These are phyloP conservation scores for Protaetia brevitarsis DNA, from an alignment of 1,140 invertebrate species.

Conservation along the genomic window DNA sequence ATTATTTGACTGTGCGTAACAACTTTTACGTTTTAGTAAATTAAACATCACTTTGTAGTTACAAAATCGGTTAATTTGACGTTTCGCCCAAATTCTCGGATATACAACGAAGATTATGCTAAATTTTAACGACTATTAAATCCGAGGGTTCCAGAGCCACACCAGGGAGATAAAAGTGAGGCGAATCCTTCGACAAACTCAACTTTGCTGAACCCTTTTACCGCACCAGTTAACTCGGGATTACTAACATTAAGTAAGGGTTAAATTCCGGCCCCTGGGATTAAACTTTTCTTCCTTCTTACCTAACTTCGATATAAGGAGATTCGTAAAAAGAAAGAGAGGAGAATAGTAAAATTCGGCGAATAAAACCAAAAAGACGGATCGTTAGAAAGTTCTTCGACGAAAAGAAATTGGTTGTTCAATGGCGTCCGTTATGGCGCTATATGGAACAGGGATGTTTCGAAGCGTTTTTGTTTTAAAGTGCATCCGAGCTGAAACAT, in stretches of 20 bases:
- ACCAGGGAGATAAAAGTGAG: background rate
- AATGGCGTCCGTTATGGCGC: background rate
- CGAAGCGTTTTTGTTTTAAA: constrained; percentile 12
- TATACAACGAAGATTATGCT: constrained; percentile 14
- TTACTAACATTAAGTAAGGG: constrained; percentile 35
- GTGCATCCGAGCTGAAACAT: constrained; percentile 31
- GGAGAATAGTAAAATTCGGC: too few relatives aligned
- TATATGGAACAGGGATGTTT: background rate
- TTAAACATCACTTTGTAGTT: background rate
- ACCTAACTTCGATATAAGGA: too few relatives aligned
- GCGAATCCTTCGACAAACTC: constrained; percentile 11
- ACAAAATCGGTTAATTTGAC: constrained; percentile 3
- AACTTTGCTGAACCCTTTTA: constrained; percentile 29
- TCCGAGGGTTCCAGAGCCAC: background rate
- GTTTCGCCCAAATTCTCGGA: constrained; percentile 10
- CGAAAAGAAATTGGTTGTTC: too few relatives aligned
- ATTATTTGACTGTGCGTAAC: background rate
- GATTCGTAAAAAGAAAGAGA: too few relatives aligned
- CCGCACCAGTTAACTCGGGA: constrained; percentile 33
- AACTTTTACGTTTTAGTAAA: background rate
- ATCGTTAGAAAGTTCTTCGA: too few relatives aligned
- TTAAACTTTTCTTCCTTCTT: background rate
- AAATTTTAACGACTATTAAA: constrained; percentile 17
- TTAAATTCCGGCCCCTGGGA: constrained; percentile 12
- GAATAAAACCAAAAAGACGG: too few relatives aligned